Evolutionary conservation across 2,888 invertebrate species (phyloP).

Genomic region (Zaprionus lineosus): DNA sequence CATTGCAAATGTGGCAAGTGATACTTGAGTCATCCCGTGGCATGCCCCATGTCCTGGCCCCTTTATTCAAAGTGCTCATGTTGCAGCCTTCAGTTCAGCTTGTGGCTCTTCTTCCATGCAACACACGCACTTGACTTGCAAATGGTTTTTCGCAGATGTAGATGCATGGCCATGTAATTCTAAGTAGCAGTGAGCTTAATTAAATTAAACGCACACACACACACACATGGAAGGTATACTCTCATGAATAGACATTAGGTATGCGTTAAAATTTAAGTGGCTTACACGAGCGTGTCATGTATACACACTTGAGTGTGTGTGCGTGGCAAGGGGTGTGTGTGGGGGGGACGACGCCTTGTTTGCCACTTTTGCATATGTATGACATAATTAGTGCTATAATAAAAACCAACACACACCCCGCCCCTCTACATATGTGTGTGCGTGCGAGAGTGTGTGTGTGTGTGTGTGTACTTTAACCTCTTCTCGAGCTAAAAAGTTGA

Average conservation of each 20-base stretch:
- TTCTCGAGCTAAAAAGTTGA: constrained; percentile 58
- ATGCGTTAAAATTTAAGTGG: constrained; percentile 74
- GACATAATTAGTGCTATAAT: constrained; percentile 76
- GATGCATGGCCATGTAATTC: constrained; percentile 54
- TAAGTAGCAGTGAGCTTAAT: constrained; percentile 69
- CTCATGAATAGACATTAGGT: constrained; percentile 73
- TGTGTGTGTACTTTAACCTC: constrained; percentile 24
- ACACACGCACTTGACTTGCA: constrained; percentile 66
- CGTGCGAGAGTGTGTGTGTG: background rate
- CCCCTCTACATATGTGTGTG: constrained; percentile 6
- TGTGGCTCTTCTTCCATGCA: constrained; percentile 3
- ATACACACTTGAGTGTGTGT: constrained; percentile 49
- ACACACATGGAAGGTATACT: background rate
- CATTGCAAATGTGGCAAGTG: no score
- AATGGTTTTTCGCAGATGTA: constrained; percentile 53
- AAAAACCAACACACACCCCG: constrained; percentile 47
- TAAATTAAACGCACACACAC: constrained; percentile 58
- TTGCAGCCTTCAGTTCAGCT: constrained; percentile 18
- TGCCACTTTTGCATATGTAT: constrained; percentile 76
- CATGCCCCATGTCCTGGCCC: background rate
- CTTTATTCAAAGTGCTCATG: no score
- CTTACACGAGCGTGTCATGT: constrained; percentile 69
- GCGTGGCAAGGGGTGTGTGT: background rate
- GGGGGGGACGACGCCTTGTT: constrained; percentile 50
- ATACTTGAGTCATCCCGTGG: constrained; percentile 13